These are phyloP conservation scores for Bombylius discolor DNA, from an alignment of 2,888 invertebrate species.

Conservation along the genomic window DNA sequence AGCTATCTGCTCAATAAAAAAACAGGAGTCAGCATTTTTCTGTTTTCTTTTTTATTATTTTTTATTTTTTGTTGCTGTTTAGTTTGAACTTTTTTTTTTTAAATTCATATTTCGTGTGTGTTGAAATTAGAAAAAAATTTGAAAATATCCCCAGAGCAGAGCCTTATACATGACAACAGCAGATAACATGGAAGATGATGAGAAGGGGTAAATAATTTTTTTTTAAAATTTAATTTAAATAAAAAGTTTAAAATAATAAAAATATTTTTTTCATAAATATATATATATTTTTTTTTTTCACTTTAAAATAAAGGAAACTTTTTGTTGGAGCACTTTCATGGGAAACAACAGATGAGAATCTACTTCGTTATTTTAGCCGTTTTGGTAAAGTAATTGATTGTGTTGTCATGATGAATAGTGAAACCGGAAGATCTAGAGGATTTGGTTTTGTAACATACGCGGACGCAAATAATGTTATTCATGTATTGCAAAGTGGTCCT, in stretches of 20 bases:
- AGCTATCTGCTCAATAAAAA: too few relatives aligned
- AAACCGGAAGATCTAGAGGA: slow-evolving; percentile 88
- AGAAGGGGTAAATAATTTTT: too few relatives aligned
- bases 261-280: not conserved
- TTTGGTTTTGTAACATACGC: slow-evolving; percentile 96
- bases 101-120: too few relatives aligned
- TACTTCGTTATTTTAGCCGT: slow-evolving; percentile 65
- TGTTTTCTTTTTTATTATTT: too few relatives aligned
- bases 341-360: slow-evolving; percentile 86
- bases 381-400: slow-evolving; percentile 96
- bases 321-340: slow-evolving; percentile 88
- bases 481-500: slow-evolving; percentile 82
- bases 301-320: slow-evolving; percentile 54
- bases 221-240: not conserved
- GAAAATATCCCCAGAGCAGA: too few relatives aligned
- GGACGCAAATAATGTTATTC: slow-evolving; percentile 79
- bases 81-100: too few relatives aligned
- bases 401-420: slow-evolving; percentile 96
- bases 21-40: too few relatives aligned
- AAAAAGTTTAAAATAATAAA: not conserved
- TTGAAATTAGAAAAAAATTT: too few relatives aligned
- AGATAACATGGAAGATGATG: too few relatives aligned
- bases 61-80: too few relatives aligned
- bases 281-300: not conserved
- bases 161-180: too few relatives aligned